These are phyloP conservation scores for Mechanitis messenoides DNA, from an alignment of 2,888 invertebrate species.

Conservation along the genomic window DNA sequence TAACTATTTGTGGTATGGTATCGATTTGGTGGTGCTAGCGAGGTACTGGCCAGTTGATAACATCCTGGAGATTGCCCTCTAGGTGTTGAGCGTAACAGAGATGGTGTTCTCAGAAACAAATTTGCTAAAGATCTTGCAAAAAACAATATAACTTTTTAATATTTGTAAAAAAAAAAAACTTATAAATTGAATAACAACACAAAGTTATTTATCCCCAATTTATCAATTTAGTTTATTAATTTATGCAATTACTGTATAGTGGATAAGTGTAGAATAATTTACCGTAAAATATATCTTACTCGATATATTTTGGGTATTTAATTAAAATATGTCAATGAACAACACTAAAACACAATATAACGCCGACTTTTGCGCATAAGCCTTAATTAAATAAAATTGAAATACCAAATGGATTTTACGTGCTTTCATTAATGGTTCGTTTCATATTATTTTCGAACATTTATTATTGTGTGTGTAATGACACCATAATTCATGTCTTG, in stretches of 20 bases:
- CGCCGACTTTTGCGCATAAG: slow-evolving; percentile 53
- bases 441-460: slow-evolving; percentile 72
- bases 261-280: slow-evolving; percentile 10
- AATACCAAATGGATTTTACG: slow-evolving; percentile 75
- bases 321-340: slow-evolving; percentile 37
- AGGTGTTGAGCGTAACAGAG: too few relatives aligned
- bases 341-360: slow-evolving; percentile 45
- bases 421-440: slow-evolving; percentile 72
- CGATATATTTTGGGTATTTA: slow-evolving; percentile 26
- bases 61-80: too few relatives aligned
- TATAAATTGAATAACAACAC: too few relatives aligned
- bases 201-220: not conserved
- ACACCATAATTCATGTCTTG: slow-evolving; percentile 66
- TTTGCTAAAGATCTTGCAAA: too few relatives aligned
- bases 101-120: too few relatives aligned
- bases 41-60: too few relatives aligned
- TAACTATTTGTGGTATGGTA: too few relatives aligned
- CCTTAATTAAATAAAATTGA: slow-evolving; percentile 77
- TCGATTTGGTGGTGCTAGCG: too few relatives aligned
- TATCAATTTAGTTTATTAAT: not conserved
- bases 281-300: slow-evolving; percentile 14
- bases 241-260: not conserved
- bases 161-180: too few relatives aligned
- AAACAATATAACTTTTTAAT: too few relatives aligned
- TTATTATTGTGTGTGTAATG: slow-evolving; percentile 68